Conservation (phyloP, 2,797 vertebrate genomes). For the Enteromius viviparus region DNA sequence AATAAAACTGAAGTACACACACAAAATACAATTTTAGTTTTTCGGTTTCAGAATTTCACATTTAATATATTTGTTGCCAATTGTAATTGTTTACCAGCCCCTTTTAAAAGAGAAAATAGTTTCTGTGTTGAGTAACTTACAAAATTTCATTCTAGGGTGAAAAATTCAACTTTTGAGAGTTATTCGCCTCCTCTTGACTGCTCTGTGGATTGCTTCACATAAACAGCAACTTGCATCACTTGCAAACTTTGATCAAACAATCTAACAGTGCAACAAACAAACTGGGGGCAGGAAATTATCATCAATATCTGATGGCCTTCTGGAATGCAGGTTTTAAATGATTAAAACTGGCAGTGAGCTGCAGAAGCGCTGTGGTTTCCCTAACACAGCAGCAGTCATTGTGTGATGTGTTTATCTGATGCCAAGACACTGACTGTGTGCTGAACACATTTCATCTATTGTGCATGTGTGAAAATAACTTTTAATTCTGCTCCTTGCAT, state of each 20-base stretch:
- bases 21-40: not conserved
- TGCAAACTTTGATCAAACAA: slow-evolving; percentile 25
- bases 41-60: not conserved
- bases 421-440: not conserved
- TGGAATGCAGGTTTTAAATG: slow-evolving; percentile 31
- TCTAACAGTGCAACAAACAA: slow-evolving; percentile 30
- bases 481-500: not conserved
- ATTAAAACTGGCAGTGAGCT: slow-evolving; percentile 5
- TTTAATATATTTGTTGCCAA: not conserved
- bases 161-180: not conserved
- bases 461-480: not conserved
- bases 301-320: slow-evolving; percentile 31
- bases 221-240: slow-evolving; percentile 24
- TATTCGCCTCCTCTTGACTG: not conserved
- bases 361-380: not conserved
- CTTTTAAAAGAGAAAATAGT: not conserved
- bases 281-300: slow-evolving; percentile 13
- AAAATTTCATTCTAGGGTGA: not conserved
- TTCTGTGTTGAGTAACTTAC: not conserved
- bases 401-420: slow-evolving; percentile 8
- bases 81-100: not conserved
- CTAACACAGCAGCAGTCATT: slow-evolving; percentile 4
- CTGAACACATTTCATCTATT: not conserved
- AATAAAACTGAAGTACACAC: not conserved
- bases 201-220: slow-evolving; percentile 1